Base-by-base conservation (phyloP, 2,888 invertebrate species). In the Hemaris fuciformis region DNA sequence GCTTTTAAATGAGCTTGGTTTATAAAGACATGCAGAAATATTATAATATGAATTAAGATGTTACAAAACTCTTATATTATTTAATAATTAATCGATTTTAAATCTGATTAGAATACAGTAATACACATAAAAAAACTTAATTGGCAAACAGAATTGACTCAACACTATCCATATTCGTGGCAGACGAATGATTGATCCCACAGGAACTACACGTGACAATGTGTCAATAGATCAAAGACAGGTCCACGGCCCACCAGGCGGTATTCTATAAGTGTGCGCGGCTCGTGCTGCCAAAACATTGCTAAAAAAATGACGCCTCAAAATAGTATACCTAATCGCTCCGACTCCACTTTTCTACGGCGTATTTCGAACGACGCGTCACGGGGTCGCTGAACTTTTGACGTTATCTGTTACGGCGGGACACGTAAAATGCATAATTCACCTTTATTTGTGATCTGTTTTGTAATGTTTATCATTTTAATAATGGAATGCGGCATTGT, bases 251-350 rank as follows among this genome's bases (percentile, higher is more conserved):
- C 34, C 43, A 57, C 46, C 45, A n/a, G 46, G 60, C 15, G 60
- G 10, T 20, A 38, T 15, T 60, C 15, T 53, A 41, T 38, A 48
- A 5, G 8, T 25, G 41, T 8, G 4, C 18, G 53, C 46, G 46
- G 45, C 57, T 27, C n/a, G 61, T 10, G 60, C 59, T 85, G 87
- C 87, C 87, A 87, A 85, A 85, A 68, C 67, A 75, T 82, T 23
- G 62, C 62, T 62, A 60, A 82, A 85, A 42, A 84, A 84, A 77
- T 79, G 76, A 75, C 78, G 72, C 75, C 79, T 77, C 64, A 66
- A 79, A 81, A 83, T 81, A 84, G 77, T 73, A 70, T 66, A 77
- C 76, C 80, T 77, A 77, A 77, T 78, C 76, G 72, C 73, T 65
- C 62, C 64, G 53, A 27, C 31, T 60, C 58, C 23, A 60, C 34